Base-by-base conservation (phyloP, 2,113 vertebrate species). In the Tiliqua scincoides region DNA sequence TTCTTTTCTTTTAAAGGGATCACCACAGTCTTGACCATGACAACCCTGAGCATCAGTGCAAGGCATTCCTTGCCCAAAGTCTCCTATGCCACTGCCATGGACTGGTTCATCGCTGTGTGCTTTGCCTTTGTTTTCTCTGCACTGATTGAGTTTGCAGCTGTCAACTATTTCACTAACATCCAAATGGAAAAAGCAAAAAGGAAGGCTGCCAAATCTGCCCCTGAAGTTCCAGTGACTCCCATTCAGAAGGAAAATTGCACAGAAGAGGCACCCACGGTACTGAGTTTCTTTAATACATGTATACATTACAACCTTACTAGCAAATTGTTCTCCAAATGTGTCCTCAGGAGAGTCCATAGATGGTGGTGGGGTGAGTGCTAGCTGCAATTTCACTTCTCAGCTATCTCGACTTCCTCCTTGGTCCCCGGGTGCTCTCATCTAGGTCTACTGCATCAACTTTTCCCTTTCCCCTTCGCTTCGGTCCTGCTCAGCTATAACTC, bases 41-140 rank as follows among this genome's bases (percentile, higher is more conserved):
- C 99, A 1, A 99, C 99, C 0, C 95, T 99, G 85, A 99, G 98
- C 87, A 99, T 99, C 97, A 99, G 99, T n/a, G 99, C 99, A 10
- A 97, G 99, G 83, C 98, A 99, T 93, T 99, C 99, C 37, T 95
- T 99, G 87, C 99, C 99, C 72, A 99, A 99, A 96, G 99, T 99
- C 81, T 99, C 99, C 18, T 99, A 99, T 15, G 99, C 99, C 86
- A 99, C 99, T 0, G 99, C 99, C 63, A 99, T 99, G 99, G 99
- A 99, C 95, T 99, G 99, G 98, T 99, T 99, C 95, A 99, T 99
- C 88, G 99, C 99, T 0, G 99, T 99, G 89, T 99, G 99, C 94
- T 99, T 99, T 88, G 98, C 99, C 92, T 99, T 99, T 80, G 99
- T 99, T 87, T 99, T 99, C 96, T 99, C 99, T 30, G 99, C 99